These are phyloP conservation scores for Smutsia gigantea DNA, from an alignment of 2,797 vertebrate genomes.

Conservation along the genomic window DNA sequence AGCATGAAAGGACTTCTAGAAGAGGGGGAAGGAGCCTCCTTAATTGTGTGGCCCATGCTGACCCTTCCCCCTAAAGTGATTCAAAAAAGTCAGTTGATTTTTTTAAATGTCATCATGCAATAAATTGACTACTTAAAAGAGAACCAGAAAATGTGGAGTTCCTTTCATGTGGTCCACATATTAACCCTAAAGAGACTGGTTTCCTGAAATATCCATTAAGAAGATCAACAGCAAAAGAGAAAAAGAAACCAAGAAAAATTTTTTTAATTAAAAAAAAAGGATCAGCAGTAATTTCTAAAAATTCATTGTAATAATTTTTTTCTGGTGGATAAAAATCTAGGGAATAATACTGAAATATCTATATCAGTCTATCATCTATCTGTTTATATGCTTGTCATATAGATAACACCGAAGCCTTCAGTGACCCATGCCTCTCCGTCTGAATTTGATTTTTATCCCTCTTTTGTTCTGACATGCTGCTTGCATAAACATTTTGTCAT, in stretches of 20 bases:
- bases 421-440: not conserved
- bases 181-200: not conserved
- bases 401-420: not conserved
- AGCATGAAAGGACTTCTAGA: not conserved
- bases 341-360: not conserved
- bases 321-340: not conserved
- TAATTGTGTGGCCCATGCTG: not conserved
- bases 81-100: not conserved
- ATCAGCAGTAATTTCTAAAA: not conserved
- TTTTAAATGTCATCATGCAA: not conserved
- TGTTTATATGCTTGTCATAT: not conserved
- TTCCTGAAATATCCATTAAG: not conserved
- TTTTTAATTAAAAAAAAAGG: not conserved
- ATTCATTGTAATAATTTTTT: not conserved
- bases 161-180: not conserved
- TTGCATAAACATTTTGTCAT: not conserved
- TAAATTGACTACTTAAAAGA: not conserved
- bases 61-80: not conserved
- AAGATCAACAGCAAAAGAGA: not conserved
- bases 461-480: no score
- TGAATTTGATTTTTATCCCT: not conserved
- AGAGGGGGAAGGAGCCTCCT: not conserved
- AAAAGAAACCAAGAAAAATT: no score
- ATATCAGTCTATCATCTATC: not conserved
- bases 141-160: not conserved